phyloP scores from a whole-genome alignment of 2,888 invertebrate species.

The Oeneis ivallda region DNA sequence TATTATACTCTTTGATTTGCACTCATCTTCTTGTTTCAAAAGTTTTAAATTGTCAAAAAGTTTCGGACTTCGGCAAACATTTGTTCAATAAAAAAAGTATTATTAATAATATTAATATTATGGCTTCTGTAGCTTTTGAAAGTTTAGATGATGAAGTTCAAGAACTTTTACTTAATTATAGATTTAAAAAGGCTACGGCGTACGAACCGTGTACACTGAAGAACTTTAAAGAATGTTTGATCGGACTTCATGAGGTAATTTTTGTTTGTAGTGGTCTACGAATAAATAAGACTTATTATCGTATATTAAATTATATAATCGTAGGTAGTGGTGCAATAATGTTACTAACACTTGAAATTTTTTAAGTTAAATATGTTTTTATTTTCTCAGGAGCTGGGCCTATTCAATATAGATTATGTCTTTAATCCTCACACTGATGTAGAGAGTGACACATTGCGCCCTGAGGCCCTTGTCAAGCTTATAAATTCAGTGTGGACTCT shows the following conservation, averaged over 20 bases:
- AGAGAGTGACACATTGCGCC: constrained; percentile 49
- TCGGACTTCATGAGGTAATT: constrained; percentile 67
- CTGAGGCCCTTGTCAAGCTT: constrained; percentile 64
- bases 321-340: too few relatives aligned
- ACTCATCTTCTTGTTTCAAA: neutral
- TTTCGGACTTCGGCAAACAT: neutral
- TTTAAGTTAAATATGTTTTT: constrained; percentile 3
- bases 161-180: constrained; percentile 70
- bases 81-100: neutral
- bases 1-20: too few relatives aligned
- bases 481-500: constrained; percentile 68
- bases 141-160: constrained; percentile 71
- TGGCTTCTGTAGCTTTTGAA: constrained; percentile 48
- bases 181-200: constrained; percentile 63
- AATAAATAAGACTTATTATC: neutral
- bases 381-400: constrained; percentile 61
- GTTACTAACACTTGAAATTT: too few relatives aligned
- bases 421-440: constrained; percentile 71
- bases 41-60: neutral
- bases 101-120: neutral
- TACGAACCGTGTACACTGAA: constrained; percentile 69
- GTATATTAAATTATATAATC: too few relatives aligned
- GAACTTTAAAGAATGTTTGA: constrained; percentile 69
- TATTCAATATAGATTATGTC: constrained; percentile 63
- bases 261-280: neutral